Conservation (phyloP, 1,140 invertebrate genomes). For the Panagrolaimus sp. region DNA sequence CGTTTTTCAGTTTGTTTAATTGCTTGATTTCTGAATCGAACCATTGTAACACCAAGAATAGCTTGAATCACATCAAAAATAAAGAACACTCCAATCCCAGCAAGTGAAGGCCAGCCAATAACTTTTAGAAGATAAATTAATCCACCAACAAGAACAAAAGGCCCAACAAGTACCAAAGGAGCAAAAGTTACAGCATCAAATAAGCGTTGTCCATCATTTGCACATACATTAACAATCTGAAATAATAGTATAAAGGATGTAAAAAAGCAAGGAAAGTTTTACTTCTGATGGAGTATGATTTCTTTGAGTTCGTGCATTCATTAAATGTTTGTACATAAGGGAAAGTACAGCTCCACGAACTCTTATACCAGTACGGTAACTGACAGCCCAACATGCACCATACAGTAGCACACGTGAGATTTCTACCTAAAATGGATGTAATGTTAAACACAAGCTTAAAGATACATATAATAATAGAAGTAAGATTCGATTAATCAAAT, state of each 20-base stretch:
- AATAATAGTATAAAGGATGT: conserved; percentile 41
- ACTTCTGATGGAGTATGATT: conserved; percentile 68
- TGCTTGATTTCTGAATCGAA: conserved; percentile 61
- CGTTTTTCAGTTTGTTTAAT: conserved; percentile 59
- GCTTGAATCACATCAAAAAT: conserved; percentile 70
- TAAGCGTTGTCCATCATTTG: conserved; percentile 68
- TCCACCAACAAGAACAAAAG: conserved; percentile 66
- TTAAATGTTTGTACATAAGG: conserved; percentile 68
- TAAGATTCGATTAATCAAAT: conserved; percentile 10
- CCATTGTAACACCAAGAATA: conserved; percentile 61
- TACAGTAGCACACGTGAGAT: conserved; percentile 65
- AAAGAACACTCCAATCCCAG: conserved; percentile 67
- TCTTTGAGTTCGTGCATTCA: conserved; percentile 65
- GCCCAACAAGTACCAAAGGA: conserved; percentile 67
- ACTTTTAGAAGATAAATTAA: conserved; percentile 66
- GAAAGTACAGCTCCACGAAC: conserved; percentile 66
- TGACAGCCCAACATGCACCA: conserved; percentile 67
- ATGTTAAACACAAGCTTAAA: conserved; percentile 21
- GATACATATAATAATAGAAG: neutral
- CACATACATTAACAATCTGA: conserved; percentile 69
- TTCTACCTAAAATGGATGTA: conserved; percentile 65
- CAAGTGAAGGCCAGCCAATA: conserved; percentile 66
- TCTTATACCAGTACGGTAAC: conserved; percentile 66
- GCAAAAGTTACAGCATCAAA: conserved; percentile 67
- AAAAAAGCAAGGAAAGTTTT: conserved; percentile 37